Percentiles rank a stretch among this genome's conserved stretches.
Evolutionary conservation across 2,113 vertebrate species (phyloP).

Genomic region (Microcebus griseorufus): DNA sequence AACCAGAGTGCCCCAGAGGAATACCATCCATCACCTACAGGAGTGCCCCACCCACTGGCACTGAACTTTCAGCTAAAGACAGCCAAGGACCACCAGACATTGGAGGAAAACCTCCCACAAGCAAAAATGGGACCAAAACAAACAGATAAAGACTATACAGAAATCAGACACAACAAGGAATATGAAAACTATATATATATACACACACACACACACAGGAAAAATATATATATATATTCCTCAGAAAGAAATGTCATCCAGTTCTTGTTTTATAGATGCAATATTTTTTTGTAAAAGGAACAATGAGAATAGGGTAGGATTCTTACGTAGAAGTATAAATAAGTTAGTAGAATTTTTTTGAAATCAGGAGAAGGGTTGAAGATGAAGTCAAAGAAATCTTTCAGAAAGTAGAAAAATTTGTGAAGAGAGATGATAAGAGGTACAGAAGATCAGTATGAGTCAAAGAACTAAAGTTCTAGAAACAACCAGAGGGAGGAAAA

Average conservation of each 20-base stretch:
- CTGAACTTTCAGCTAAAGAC: neutral
- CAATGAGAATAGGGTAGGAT: neutral
- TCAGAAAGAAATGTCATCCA: neutral
- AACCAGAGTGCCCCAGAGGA: neutral
- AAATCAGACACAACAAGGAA: neutral
- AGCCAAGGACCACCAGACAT: neutral
- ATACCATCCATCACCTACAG: neutral
- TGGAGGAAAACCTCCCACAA: neutral
- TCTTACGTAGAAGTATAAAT: neutral
- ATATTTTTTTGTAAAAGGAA: neutral
- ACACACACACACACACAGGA: no score
- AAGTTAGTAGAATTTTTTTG: neutral
- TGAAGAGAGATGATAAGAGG: neutral
- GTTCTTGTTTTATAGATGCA: neutral
- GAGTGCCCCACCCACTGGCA: neutral
- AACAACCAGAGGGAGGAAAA: neutral
- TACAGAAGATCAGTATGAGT: neutral
- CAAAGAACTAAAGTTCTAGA: neutral
- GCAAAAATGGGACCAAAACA: neutral
- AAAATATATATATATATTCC: neutral
- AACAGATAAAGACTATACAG: neutral
- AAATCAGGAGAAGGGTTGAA: neutral
- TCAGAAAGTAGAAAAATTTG: neutral
- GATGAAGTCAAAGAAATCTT: neutral
- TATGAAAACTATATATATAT: neutral